Conservation (phyloP, 2,797 vertebrate species). For the Salarias fasciatus region DNA sequence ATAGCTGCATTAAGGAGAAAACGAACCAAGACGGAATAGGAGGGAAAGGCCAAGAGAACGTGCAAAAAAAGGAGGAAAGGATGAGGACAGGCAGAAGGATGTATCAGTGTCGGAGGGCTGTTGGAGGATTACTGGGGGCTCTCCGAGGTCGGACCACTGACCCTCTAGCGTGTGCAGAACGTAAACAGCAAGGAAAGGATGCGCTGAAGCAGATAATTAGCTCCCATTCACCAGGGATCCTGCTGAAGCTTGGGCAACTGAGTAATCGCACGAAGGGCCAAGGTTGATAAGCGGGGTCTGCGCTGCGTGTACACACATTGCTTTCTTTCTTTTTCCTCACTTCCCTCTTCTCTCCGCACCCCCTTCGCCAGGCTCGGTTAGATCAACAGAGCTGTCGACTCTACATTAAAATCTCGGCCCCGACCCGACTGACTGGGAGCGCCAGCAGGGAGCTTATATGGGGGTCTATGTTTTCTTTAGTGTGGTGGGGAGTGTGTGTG, state of each 20-base stretch:
- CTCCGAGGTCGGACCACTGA: slow-evolving; percentile 87
- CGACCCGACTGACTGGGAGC: slow-evolving; percentile 53
- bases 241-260: slow-evolving; percentile 81
- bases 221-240: slow-evolving; percentile 80
- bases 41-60: slow-evolving; percentile 63
- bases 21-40: slow-evolving; percentile 54
- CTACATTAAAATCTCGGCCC: slow-evolving; percentile 62
- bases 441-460: slow-evolving; percentile 56
- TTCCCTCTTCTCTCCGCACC: background rate
- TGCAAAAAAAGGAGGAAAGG: slow-evolving; percentile 66
- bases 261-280: slow-evolving; percentile 80
- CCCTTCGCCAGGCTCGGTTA: slow-evolving; percentile 24
- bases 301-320: slow-evolving; percentile 69
- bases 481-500: slow-evolving; percentile 43
- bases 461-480: slow-evolving; percentile 67
- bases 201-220: slow-evolving; percentile 88
- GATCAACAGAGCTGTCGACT: slow-evolving; percentile 66
- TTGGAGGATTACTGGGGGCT: slow-evolving; percentile 80
- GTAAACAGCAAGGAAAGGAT: slow-evolving; percentile 88
- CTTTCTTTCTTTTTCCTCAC: background rate
- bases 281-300: slow-evolving; percentile 58
- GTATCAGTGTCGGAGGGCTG: slow-evolving; percentile 82
- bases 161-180: slow-evolving; percentile 87
- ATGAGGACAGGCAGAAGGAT: slow-evolving; percentile 79
- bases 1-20: slow-evolving; percentile 29